Base-by-base conservation (phyloP, 2,888 invertebrate genomes). In the Eilema caniola region DNA sequence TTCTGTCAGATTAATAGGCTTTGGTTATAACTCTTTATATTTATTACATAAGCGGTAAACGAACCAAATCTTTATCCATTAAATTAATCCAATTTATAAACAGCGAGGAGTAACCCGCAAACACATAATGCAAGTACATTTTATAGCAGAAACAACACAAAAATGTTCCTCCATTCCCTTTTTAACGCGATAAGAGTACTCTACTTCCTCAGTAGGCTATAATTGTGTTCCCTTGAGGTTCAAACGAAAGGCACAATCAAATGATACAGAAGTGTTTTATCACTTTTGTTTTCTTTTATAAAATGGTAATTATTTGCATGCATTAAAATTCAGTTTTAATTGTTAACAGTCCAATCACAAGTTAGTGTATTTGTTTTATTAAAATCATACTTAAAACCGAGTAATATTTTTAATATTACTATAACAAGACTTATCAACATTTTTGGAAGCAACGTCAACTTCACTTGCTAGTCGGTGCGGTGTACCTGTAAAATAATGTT, bases 181-280 rank as follows among this genome's bases (percentile, higher is more conserved):
- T 65, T 63, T 67, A 67, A 63, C 60, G 62, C 23, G 63, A 47
- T 65, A 67, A 71, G 65, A 62, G 65, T 72, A 57, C 66, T 65
- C 24, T 62, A 57, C 37, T 57, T 53, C 62, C 24, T 33, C n/a
- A 62, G 57, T 33, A 64, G 65, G n/a, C 62, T 59, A 57, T 72
- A 72, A 72, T 68, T 72, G 62, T 62, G 68, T 68, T 68, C 62
- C 37, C 71, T 57, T 62, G 60, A 62, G 62, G 25, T 62, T 47
- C 28, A 62, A 24, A n/a, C 57, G 56, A 70, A n/a, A 25, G 53
- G 24, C 62, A 66, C 62, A 31, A 61, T 66, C 70, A 62, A 63
- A 63, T 56, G 16, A n/a, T 56, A 53, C 53, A 65, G 20, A 65
- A 23, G n/a, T 56, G 61, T 65, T 69, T 65, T 66, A 62, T 64